phyloP scores from a whole-genome alignment of 2,113 vertebrate species.

The Shinisaurus crocodilurus region DNA sequence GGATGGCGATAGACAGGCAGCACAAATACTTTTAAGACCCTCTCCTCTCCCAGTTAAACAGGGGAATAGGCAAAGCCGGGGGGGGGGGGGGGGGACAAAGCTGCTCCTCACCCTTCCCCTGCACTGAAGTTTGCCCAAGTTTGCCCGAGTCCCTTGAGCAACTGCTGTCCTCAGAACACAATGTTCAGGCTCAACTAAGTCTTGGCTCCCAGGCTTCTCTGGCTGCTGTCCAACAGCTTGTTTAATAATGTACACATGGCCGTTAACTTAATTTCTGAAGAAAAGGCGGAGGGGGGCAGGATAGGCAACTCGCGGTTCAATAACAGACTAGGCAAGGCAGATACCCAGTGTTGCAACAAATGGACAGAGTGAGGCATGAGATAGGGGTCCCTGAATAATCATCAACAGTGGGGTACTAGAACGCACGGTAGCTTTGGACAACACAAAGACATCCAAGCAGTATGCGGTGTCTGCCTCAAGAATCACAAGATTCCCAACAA shows the following conservation, averaged over 20 bases:
- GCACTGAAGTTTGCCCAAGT: neutral
- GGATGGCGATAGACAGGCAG: neutral
- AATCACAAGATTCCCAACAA: neutral
- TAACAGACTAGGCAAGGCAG: neutral
- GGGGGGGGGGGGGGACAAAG: neutral
- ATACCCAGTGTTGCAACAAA: neutral
- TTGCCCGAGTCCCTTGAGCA: neutral
- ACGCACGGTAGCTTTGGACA: neutral
- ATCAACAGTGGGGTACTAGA: neutral
- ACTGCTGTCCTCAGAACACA: slow-evolving; percentile 59
- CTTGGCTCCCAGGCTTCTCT: slow-evolving; percentile 63
- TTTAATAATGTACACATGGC: slow-evolving; percentile 82
- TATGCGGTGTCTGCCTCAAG: neutral
- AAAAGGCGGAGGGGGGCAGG: slow-evolving; percentile 17
- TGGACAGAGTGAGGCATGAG: neutral
- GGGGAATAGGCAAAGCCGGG: neutral
- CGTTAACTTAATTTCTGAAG: slow-evolving; percentile 61
- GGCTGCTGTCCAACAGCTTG: slow-evolving; percentile 72
- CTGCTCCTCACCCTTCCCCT: slow-evolving; percentile 5
- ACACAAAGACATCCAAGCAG: neutral
- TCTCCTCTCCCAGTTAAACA: neutral
- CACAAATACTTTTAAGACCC: neutral
- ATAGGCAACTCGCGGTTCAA: slow-evolving; percentile 54
- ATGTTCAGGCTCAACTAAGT: slow-evolving; percentile 59
- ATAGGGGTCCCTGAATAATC: neutral